phyloP scores from a whole-genome alignment of 2,888 invertebrate genomes.

The Nemotelus nigrinus region DNA sequence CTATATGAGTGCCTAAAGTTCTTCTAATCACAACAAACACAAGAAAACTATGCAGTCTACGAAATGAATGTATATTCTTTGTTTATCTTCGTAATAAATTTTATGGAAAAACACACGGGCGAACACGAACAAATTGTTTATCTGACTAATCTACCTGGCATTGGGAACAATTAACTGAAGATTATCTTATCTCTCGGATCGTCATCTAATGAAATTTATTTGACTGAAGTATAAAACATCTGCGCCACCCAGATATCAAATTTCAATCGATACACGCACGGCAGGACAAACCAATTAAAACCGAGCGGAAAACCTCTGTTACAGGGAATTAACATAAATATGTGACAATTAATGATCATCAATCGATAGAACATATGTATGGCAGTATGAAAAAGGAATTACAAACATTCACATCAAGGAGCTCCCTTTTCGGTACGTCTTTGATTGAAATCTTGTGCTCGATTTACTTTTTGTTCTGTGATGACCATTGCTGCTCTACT shows the following conservation, averaged over 20 bases:
- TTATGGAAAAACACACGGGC: too few species aligned
- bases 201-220: neutral
- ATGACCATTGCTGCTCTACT: constrained; percentile 1
- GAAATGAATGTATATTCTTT: too few species aligned
- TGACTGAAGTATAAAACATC: neutral
- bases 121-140: too few species aligned
- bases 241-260: constrained; percentile 12
- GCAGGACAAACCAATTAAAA: constrained; percentile 17
- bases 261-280: neutral
- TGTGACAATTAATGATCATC: constrained; percentile 3
- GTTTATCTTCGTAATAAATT: too few species aligned
- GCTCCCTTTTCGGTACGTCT: neutral
- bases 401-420: neutral
- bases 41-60: too few species aligned
- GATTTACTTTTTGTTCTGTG: neutral
- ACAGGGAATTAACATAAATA: constrained; percentile 25
- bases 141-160: neutral
- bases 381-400: neutral
- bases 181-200: neutral
- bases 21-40: too few species aligned
- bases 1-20: too few species aligned
- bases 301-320: neutral
- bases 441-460: neutral
- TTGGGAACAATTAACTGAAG: neutral
- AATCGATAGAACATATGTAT: neutral